Conservation (phyloP, 2,888 invertebrate species). For the Nysson spinosus region DNA sequence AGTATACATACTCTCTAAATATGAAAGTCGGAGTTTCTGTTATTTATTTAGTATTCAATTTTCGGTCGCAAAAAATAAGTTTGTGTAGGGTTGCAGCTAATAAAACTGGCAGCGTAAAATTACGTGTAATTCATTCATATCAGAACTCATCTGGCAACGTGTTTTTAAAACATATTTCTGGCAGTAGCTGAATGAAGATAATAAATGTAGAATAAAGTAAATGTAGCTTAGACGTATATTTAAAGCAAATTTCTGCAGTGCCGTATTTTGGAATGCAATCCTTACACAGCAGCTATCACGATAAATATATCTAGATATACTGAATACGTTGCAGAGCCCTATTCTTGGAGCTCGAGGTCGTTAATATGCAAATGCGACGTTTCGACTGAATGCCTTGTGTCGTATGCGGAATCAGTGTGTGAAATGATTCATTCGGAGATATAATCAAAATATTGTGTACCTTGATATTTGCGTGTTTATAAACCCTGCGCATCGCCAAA, state of each 20-base stretch:
- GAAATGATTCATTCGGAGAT: conserved; percentile 43
- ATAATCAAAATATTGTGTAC: conserved; percentile 37
- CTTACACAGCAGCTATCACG: conserved; percentile 14
- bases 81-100: no score
- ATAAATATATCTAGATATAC: conserved; percentile 8
- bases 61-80: no score
- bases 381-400: conserved; percentile 37
- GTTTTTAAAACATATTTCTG: no score
- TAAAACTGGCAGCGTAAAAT: no score
- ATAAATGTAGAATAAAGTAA: not conserved
- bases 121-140: no score
- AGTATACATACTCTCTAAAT: no score
- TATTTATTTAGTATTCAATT: no score
- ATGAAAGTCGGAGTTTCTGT: no score
- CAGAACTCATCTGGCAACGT: no score
- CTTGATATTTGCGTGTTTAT: conserved; percentile 9
- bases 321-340: conserved; percentile 22
- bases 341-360: conserved; percentile 41
- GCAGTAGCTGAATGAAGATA: not conserved
- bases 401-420: conserved; percentile 21
- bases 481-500: not conserved
- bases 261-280: conserved; percentile 1
- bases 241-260: not conserved
- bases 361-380: conserved; percentile 55
- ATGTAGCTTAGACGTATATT: no score